Conservation (phyloP, 2,113 vertebrate genomes). For the Notarius lentiginosus region DNA sequence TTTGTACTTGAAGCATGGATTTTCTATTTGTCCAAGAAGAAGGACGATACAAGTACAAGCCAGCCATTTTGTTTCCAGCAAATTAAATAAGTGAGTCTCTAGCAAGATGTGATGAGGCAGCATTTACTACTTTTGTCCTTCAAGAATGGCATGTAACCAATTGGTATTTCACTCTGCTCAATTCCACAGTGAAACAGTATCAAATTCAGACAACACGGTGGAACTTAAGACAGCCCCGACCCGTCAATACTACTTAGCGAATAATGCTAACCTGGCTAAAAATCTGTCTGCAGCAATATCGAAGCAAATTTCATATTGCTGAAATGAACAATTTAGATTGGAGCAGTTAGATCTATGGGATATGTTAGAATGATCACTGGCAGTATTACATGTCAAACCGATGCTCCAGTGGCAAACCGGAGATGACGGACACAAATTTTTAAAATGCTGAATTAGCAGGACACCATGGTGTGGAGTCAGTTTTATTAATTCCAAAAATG, state of each 20-base stretch:
- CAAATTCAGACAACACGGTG: slow-evolving; percentile 38
- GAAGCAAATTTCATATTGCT: slow-evolving; percentile 29
- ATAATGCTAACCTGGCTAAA: slow-evolving; percentile 37
- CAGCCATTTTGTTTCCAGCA: neutral
- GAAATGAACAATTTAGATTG: neutral
- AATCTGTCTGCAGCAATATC: slow-evolving; percentile 16
- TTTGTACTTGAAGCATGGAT: neutral
- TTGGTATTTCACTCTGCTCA: slow-evolving; percentile 34
- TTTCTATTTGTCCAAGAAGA: neutral
- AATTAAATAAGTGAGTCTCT: slow-evolving; percentile 16
- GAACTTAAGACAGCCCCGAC: slow-evolving; percentile 15
- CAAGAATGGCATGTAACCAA: slow-evolving; percentile 41
- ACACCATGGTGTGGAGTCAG: neutral
- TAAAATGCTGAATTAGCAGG: slow-evolving; percentile 1
- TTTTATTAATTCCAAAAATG: neutral
- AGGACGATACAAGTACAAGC: neutral
- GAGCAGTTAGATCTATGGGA: neutral
- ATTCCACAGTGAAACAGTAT: slow-evolving; percentile 34
- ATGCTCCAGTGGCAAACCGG: neutral
- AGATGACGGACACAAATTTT: neutral
- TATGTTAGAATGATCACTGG: neutral
- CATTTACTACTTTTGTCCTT: slow-evolving; percentile 35
- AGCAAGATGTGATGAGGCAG: slow-evolving; percentile 6
- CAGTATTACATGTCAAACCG: neutral
- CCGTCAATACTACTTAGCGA: slow-evolving; percentile 20